phyloP scores from a whole-genome alignment of 2,113 vertebrate genomes.

The Lepus americanus region DNA sequence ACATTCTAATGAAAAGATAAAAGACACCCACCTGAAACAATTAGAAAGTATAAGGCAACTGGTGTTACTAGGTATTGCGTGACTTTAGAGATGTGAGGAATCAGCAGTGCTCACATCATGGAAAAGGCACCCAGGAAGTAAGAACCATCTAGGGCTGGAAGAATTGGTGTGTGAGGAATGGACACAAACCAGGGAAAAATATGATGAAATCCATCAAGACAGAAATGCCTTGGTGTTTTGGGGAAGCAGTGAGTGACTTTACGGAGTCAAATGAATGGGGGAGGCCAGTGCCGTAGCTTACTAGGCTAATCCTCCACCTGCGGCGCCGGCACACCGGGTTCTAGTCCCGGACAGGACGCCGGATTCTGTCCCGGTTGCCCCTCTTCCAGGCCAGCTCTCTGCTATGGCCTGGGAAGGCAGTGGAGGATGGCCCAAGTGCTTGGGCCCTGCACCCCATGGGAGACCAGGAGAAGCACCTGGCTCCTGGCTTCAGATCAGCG shows the following conservation, averaged over 20 bases:
- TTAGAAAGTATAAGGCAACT: conserved; percentile 37
- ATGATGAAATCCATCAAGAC: not conserved
- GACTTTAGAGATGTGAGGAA: not conserved
- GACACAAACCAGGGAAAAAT: conserved; percentile 4
- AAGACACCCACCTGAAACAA: not conserved
- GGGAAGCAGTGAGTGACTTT: not conserved
- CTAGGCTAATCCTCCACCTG: no score
- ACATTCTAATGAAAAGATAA: conserved; percentile 44
- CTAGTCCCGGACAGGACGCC: no score
- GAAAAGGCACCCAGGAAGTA: not conserved
- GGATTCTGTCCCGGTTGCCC: no score
- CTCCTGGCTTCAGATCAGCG: no score
- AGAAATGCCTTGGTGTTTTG: not conserved
- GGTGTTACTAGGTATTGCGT: not conserved
- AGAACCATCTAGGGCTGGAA: conserved; percentile 10
- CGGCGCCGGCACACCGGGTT: no score
- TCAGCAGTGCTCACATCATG: not conserved
- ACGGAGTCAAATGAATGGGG: not conserved
- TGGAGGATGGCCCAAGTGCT: no score
- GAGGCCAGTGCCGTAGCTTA: not conserved
- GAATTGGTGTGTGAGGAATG: not conserved
- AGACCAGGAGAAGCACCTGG: no score
- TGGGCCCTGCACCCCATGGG: no score
- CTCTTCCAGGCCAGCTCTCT: no score
- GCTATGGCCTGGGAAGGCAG: no score